Base-by-base conservation (phyloP, 2,888 invertebrate species). In the Meiosimyza platycephala region DNA sequence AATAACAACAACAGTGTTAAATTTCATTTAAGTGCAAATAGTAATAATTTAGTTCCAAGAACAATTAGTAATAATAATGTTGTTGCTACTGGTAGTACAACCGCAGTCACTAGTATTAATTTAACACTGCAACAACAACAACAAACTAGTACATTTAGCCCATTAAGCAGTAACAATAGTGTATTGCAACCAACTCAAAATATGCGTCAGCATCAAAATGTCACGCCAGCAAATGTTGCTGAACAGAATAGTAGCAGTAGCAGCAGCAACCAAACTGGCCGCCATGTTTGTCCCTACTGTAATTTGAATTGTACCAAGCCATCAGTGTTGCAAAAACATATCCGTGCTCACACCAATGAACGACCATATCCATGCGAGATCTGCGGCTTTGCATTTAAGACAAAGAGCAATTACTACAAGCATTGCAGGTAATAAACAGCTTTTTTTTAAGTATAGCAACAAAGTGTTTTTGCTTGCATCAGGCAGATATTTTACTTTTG, bases 331-430 rank as follows among this genome's bases (percentile, higher is more conserved):
- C 93, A 96, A 87, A 97, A 97, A 89, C 97, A 97, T 90, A 94
- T 97, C 87, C 91, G 96, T 84, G 95, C 96, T 75, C 96, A 97
- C 88, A 96, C 97, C 62, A 95, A 96, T 85, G 96, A 97, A 88
- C 90, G 96, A 81, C 96, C 96, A 73, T 97, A 93, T 89, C 96
- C 96, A 47, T 97, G 96, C 88, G 89, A 91, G 81, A 92, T 93
- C 78, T 97, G 96, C 87, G 95, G 95, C 78, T 95, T 96, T 88
- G 94, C 95, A 81, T 97, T 97, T 89, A 97, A 97, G 88, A 97
- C 97, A 28, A 95, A 95, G 87, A 96, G 96, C 81, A 97, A 97
- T 88, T 90, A 96, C 78, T 96, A 95, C 86, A 97, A 97, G 87
- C 96, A 96, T 88, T 92, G 94, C 86, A 89, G 91, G 84, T 90